Conservation (phyloP, 2,113 vertebrate species). For the Gnathonemus longibarbis region DNA sequence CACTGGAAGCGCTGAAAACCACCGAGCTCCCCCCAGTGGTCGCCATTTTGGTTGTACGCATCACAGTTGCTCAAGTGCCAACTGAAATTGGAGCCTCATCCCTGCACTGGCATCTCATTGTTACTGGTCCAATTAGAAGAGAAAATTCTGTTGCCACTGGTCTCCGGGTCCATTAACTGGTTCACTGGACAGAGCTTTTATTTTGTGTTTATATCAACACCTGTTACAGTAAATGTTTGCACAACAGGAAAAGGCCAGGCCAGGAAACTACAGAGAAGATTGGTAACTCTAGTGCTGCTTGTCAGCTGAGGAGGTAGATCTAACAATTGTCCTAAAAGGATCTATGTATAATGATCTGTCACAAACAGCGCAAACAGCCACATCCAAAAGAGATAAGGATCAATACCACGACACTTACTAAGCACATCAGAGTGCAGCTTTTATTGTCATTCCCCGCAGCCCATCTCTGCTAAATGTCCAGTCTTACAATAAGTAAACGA, state of each 20-base stretch:
- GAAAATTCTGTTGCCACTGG: neutral
- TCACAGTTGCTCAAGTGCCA: constrained; percentile 14
- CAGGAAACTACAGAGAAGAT: neutral
- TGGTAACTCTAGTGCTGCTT: neutral
- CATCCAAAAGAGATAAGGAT: neutral
- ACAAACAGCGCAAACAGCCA: neutral
- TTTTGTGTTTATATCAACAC: neutral
- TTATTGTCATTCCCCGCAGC: neutral
- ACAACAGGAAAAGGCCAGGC: neutral
- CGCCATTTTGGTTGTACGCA: constrained; percentile 14
- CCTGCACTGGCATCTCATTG: neutral
- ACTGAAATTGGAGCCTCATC: constrained; percentile 25
- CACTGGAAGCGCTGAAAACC: constrained; percentile 5
- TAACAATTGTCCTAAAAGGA: neutral
- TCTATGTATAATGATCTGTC: neutral
- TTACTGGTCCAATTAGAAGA: neutral
- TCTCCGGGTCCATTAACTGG: neutral
- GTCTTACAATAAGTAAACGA: neutral
- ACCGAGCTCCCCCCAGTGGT: neutral
- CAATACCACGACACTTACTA: neutral
- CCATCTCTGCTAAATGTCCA: neutral
- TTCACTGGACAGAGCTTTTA: neutral
- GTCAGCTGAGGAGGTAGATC: neutral
- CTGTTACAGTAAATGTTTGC: neutral
- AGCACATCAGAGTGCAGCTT: neutral